These are phyloP conservation scores for Adelges cooleyi DNA, from an alignment of 1,140 invertebrate species.

Conservation along the genomic window DNA sequence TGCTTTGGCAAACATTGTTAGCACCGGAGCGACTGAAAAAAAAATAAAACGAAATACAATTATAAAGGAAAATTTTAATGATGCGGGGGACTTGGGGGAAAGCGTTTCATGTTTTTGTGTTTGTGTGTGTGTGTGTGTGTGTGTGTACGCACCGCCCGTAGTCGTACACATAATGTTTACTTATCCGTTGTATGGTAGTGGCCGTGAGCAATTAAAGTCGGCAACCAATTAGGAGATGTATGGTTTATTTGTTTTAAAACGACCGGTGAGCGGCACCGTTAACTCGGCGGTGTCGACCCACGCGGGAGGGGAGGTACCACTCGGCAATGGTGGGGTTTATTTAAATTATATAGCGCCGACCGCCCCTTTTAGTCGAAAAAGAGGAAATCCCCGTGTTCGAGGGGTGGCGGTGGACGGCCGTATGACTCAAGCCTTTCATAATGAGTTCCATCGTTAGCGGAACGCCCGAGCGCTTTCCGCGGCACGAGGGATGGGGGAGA, in stretches of 20 bases:
- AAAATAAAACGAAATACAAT: conserved; percentile 24
- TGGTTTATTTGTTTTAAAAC: conserved; percentile 21
- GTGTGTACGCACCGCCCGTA: not conserved
- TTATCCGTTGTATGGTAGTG: conserved; percentile 16
- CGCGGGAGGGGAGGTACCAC: not conserved
- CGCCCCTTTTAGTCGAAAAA: conserved; percentile 1
- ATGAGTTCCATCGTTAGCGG: conserved; percentile 26
- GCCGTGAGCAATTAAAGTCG: conserved; percentile 27
- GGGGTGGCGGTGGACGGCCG: not conserved
- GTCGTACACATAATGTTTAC: conserved; percentile 4
- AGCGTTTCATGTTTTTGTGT: not conserved
- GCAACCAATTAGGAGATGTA: conserved; percentile 25
- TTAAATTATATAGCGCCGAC: not conserved
- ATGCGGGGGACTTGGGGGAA: conserved; percentile 22
- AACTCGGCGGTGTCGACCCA: too few species aligned
- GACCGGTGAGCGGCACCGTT: too few species aligned
- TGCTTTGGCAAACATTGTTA: conserved; percentile 27
- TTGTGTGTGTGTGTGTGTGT: too few species aligned
- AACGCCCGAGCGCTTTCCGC: not conserved
- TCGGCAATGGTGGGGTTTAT: not conserved
- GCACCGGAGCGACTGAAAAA: not conserved
- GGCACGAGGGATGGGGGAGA: not conserved
- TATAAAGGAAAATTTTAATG: conserved; percentile 29
- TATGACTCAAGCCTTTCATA: conserved; percentile 14
- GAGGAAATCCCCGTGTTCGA: not conserved